Percentiles rank a stretch among this genome's conserved stretches.
phyloP scores from a whole-genome alignment of 2,797 vertebrate genomes.

The Cynopterus sphinx region DNA sequence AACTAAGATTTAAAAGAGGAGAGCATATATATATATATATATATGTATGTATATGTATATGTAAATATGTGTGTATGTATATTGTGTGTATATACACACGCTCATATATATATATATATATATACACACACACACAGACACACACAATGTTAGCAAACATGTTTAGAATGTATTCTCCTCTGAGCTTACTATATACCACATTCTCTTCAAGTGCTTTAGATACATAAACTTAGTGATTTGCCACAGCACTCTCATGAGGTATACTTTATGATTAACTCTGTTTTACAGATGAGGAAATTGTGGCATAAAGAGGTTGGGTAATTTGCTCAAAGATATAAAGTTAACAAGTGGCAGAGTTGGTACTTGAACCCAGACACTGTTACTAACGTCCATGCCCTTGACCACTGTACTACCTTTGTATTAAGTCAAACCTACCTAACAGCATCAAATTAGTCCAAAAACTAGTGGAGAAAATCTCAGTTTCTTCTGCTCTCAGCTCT shows the following conservation, averaged over 20 bases:
- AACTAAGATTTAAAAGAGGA: constrained; percentile 4
- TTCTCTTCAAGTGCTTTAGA: constrained; percentile 1
- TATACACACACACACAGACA: no score
- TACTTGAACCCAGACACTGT: neutral
- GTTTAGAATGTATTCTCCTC: neutral
- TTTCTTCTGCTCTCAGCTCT: constrained; percentile 41
- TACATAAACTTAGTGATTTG: neutral
- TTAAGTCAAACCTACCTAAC: neutral
- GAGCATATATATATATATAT: neutral
- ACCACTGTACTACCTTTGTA: neutral
- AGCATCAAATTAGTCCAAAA: neutral
- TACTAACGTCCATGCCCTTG: neutral
- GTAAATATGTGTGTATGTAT: neutral
- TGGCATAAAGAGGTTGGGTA: neutral
- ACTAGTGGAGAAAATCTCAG: neutral
- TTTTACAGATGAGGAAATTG: constrained; percentile 47
- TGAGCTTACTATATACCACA: neutral
- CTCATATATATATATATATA: no score
- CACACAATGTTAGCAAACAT: neutral
- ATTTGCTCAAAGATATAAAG: neutral
- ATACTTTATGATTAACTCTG: neutral
- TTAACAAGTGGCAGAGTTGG: constrained; percentile 7
- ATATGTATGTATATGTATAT: no score
- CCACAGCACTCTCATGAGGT: neutral
- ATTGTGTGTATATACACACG: no score